Evolutionary conservation across 2,797 vertebrate genomes (phyloP).

Genomic region (Poeciliopsis paucimaculata): DNA sequence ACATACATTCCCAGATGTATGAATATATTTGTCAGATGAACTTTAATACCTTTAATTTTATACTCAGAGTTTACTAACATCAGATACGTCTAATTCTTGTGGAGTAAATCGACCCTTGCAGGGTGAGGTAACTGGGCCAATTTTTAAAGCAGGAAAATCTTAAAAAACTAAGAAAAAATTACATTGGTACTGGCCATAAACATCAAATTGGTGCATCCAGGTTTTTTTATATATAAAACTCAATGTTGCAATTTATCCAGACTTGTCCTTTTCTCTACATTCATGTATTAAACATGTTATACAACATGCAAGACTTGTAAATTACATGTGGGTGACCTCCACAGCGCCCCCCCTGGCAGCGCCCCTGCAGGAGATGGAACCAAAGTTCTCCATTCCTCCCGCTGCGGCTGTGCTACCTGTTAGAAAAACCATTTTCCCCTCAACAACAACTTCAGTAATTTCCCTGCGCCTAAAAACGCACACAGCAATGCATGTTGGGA

Average conservation of each 20-base stretch:
- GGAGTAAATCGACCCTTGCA: not conserved
- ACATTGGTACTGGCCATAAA: not conserved
- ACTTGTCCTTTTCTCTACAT: not conserved
- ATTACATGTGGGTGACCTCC: not conserved
- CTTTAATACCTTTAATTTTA: not conserved
- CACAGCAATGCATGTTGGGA: conserved; percentile 40
- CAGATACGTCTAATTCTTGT: not conserved
- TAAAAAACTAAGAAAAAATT: not conserved
- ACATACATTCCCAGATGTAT: not conserved
- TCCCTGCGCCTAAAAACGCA: conserved; percentile 41
- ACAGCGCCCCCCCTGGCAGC: not conserved
- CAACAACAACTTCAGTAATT: conserved; percentile 64
- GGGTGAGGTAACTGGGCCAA: not conserved
- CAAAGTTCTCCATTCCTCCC: conserved; percentile 34
- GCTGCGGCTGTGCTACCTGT: conserved; percentile 46
- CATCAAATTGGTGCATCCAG: not conserved
- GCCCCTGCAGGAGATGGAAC: conserved; percentile 2
- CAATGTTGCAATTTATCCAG: not conserved
- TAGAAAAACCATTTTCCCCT: conserved; percentile 51
- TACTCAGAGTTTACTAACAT: not conserved
- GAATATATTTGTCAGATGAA: not conserved
- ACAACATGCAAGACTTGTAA: not conserved
- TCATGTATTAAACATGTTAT: not conserved
- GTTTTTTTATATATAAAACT: not conserved
- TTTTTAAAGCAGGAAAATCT: not conserved